Base-by-base conservation (phyloP, 2,113 vertebrate genomes). In the Perognathus longimembris region DNA sequence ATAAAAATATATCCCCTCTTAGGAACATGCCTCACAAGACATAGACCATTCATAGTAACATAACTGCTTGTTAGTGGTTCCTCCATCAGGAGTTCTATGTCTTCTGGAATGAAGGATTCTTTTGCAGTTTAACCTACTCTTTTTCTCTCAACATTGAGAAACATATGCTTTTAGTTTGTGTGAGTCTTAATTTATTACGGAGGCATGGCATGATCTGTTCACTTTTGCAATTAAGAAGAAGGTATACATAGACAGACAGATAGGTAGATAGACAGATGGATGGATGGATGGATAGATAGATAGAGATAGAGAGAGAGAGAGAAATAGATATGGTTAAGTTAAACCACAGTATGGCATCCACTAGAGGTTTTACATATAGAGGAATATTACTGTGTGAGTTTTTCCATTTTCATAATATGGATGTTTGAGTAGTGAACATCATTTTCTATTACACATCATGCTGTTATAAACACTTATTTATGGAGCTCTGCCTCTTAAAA, bases 41-140 rank as follows among this genome's bases (percentile, higher is more conserved):
- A 15, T 59, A 40, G 20, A n/a, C 2, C 54, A 2, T 34, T 74
- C n/a, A n/a, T 1, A 73, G 36, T 26, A 70, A 57, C 71, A 5
- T 1, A 67, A 54, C 4, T 12, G 17, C 34, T 38, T 30, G 12
- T n/a, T n/a, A n/a, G n/a, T n/a, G n/a, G n/a, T n/a, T n/a, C n/a
- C n/a, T n/a, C n/a, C n/a, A n/a, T n/a, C n/a, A n/a, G n/a, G n/a
- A 64, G 6, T 45, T 24, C 18, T 69, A 81, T 30, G 3, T 50
- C 2, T 12, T 17, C 10, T 5, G 6, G 24, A 30, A 12, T 22
- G 15, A 36, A 45, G 32, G 42, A 57, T 0, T 7, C 6, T 1
- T 32, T 7, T 4, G 8, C 3, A 24, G 34, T 57, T 57, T 54
- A 0, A 0, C 7, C 30, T 30, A 63, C 45, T 1, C 6, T 45